Conservation (phyloP, 2,113 vertebrate species). For the Corythaixoides concolor region DNA sequence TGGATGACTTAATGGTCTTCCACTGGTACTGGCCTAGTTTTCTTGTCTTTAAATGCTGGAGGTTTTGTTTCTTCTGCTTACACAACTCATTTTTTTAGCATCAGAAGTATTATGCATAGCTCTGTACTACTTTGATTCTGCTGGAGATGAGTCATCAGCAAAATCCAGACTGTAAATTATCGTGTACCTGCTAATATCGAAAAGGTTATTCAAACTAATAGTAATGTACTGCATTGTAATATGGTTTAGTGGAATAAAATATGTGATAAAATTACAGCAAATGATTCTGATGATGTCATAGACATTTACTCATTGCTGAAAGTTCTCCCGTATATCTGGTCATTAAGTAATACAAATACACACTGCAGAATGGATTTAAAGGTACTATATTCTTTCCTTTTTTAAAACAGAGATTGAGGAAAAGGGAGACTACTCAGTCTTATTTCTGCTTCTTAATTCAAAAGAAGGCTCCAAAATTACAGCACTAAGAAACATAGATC, state of each 20-base stretch:
- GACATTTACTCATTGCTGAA: background rate
- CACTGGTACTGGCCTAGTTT: background rate
- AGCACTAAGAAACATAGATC: background rate
- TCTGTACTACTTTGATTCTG: background rate
- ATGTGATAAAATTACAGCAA: background rate
- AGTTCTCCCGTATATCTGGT: background rate
- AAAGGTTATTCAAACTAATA: background rate
- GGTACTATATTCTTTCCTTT: background rate
- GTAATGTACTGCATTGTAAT: background rate
- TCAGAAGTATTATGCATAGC: background rate
- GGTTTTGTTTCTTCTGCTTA: constrained; percentile 6
- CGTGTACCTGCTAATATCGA: background rate
- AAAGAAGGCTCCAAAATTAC: background rate
- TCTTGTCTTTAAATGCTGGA: background rate
- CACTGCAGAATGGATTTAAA: background rate
- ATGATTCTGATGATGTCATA: background rate
- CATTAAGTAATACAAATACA: background rate
- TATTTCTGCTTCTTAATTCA: background rate
- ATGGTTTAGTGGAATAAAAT: background rate
- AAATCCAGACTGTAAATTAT: background rate
- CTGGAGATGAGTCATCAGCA: constrained; percentile 25
- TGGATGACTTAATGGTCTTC: background rate
- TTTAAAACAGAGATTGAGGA: background rate
- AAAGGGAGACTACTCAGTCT: background rate
- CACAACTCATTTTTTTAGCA: background rate